phyloP scores from a whole-genome alignment of 2,113 vertebrate genomes.

The Odocoileus hemionus region DNA sequence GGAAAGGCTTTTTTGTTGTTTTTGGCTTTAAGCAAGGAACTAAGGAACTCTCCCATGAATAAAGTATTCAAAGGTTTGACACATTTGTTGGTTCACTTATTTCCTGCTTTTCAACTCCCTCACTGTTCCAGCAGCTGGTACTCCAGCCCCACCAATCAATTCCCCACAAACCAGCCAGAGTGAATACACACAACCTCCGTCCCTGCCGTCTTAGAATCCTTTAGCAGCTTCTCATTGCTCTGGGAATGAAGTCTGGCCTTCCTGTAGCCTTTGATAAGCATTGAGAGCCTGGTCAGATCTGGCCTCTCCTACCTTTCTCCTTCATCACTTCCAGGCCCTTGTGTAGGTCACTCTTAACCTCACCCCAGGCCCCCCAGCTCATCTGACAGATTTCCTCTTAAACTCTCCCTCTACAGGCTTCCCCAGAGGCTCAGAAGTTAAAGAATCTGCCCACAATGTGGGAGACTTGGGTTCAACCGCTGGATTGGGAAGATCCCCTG shows the following conservation, averaged over 20 bases:
- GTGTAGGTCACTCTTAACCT: background rate
- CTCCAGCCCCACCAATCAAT: background rate
- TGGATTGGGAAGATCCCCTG: background rate
- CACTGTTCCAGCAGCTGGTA: background rate
- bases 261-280: background rate
- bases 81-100: conserved; percentile 37
- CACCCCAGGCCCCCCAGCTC: background rate
- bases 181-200: background rate
- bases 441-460: background rate
- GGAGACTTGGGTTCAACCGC: background rate
- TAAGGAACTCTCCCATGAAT: background rate
- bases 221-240: background rate
- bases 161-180: background rate
- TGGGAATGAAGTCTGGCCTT: background rate
- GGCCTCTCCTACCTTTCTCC: background rate
- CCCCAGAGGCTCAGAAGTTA: background rate
- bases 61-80: conserved; percentile 14
- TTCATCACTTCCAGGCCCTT: background rate
- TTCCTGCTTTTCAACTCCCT: conserved; percentile 26
- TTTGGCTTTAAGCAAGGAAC: background rate
- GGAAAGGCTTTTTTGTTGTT: background rate
- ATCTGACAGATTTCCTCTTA: background rate
- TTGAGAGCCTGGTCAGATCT: background rate
- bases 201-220: background rate
- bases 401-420: background rate